Base-by-base conservation (phyloP, 2,113 vertebrate species). In the Ancistrus triradiatus region DNA sequence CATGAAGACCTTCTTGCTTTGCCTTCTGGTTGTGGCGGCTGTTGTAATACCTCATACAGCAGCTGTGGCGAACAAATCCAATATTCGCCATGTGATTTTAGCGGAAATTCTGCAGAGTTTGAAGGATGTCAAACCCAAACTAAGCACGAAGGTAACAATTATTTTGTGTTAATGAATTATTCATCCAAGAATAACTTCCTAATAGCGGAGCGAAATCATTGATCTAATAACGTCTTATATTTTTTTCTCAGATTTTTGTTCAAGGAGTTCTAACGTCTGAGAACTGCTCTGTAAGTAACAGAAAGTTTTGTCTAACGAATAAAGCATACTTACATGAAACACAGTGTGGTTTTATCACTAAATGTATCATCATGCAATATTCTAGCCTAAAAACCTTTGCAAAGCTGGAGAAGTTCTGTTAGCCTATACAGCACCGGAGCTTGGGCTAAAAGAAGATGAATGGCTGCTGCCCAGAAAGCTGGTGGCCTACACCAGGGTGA, bases 281-380 rank as follows among this genome's bases (percentile, higher is more conserved):
- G 14, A 11, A 38, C 44, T 62, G 59, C 59, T 25, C 59, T 51
- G 59, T 62, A 62, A 50, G 59, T 62, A 18, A 13, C 10, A 49
- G 3, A 7, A 37, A 51, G 11, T n/a, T 17, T 7, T 10, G 22
- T 49, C 28, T 55, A 35, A 14, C 4, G 10, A 35, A 33, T 35
- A 18, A 17, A 53, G 35, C 8, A 21, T 43, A 28, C 1, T 25
- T 25, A 17, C 7, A 22, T 4, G 18, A 27, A 6, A 15, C 27
- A 58, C 6, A 3, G 33, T 13, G 3, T 3, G 19, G 19, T 43
- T 40, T 27, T 4, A 4, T 18, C 10, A 17, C 24, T 11, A 15
- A 38, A 24, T 18, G 3, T 27, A 27, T n/a, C 25, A n/a, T 6
- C 38, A 14, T 33, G 28, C 17, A 5, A 24, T 52, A 10, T 27